Evolutionary conservation across 1,140 invertebrate species (phyloP).

Genomic region (Meloidogyne floridensis): DNA sequence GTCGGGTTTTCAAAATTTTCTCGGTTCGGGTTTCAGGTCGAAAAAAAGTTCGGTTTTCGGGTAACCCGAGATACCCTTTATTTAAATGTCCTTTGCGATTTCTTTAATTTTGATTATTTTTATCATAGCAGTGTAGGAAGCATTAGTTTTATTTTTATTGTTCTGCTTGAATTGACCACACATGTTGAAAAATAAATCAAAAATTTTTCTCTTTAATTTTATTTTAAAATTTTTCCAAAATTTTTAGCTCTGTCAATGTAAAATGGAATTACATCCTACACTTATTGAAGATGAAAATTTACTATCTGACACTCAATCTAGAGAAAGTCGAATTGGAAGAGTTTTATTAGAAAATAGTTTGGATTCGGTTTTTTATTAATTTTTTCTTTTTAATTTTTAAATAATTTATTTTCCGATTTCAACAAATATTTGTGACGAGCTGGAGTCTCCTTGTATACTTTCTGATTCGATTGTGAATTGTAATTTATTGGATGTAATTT

Average conservation of each 20-base stretch:
- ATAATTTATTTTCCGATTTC: background rate
- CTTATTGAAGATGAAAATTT: background rate
- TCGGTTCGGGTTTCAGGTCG: no score
- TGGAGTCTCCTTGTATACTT: background rate
- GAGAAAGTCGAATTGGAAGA: background rate
- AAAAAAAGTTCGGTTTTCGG: no score
- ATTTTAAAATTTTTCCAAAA: no score
- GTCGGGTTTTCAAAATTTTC: no score
- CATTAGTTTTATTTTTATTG: no score
- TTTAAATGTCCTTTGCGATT: no score
- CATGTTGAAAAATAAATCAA: no score
- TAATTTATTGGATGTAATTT: conserved; percentile 60
- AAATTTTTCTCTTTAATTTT: no score
- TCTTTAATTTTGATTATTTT: no score
- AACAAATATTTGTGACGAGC: background rate
- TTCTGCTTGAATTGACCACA: no score
- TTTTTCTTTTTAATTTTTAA: background rate
- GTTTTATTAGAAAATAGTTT: background rate
- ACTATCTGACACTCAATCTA: background rate
- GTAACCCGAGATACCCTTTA: no score
- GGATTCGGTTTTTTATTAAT: background rate
- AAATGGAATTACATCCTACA: background rate
- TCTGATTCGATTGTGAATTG: background rate
- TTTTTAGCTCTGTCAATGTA: background rate
- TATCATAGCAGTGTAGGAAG: no score